These are phyloP conservation scores for Xyrauchen texanus DNA, from an alignment of 2,113 vertebrate species.

Conservation along the genomic window DNA sequence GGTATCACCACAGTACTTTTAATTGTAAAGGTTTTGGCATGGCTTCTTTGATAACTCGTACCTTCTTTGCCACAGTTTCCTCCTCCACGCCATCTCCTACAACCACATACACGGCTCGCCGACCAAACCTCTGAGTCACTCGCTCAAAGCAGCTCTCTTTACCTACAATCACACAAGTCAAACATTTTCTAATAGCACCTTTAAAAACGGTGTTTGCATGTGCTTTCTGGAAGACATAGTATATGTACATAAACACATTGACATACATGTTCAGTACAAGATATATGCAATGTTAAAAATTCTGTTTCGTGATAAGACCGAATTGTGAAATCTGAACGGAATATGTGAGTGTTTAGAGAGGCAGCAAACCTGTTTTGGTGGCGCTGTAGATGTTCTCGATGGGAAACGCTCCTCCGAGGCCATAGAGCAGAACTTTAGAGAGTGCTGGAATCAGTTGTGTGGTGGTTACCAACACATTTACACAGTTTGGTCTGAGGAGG, in stretches of 20 bases:
- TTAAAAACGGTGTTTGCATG: too few relatives aligned
- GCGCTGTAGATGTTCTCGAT: constrained; percentile 99
- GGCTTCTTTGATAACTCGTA: constrained; percentile 55
- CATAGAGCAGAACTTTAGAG: constrained; percentile 95
- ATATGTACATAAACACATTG: too few relatives aligned
- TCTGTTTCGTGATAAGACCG: too few relatives aligned
- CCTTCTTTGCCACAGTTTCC: constrained; percentile 96
- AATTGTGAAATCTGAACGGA: too few relatives aligned
- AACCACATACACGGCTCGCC: constrained; percentile 93
- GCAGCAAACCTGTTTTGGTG: constrained; percentile 90
- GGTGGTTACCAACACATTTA: constrained; percentile 97
- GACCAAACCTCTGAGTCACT: constrained; percentile 92
- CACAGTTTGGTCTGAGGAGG: constrained; percentile 89
- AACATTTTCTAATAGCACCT: too few relatives aligned
- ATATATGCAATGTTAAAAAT: too few relatives aligned
- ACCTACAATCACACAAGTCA: constrained; percentile 66
- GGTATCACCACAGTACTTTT: too few relatives aligned
- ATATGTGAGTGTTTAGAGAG: too few relatives aligned
- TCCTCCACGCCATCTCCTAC: constrained; percentile 96
- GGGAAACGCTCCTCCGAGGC: constrained; percentile 91
- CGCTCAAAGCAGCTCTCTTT: constrained; percentile 98
- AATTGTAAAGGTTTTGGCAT: too few relatives aligned
- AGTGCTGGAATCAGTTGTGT: constrained; percentile 98
- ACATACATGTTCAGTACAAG: too few relatives aligned
- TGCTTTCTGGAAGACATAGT: too few relatives aligned